Conservation (phyloP, 2,797 vertebrate genomes). For the Sarcophilus harrisii region DNA sequence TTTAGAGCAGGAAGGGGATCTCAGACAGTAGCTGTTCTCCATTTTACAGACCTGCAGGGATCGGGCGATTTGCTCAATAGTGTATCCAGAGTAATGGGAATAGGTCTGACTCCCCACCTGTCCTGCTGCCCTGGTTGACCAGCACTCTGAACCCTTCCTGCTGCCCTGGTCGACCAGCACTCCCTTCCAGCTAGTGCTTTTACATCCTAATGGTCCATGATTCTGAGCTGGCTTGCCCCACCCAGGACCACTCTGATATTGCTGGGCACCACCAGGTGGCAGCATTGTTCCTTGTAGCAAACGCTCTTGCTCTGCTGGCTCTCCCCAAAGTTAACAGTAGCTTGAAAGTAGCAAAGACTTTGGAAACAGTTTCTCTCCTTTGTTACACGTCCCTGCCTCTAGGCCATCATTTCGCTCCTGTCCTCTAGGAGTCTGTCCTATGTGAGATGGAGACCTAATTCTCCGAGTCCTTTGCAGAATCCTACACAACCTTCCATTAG, state of each 20-base stretch:
- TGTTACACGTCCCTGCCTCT: not conserved
- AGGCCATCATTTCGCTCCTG: not conserved
- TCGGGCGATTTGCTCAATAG: too few relatives aligned
- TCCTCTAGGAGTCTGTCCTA: not conserved
- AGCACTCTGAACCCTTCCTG: not conserved
- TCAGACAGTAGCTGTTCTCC: not conserved
- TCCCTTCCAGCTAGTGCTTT: not conserved
- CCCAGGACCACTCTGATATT: not conserved
- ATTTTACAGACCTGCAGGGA: not conserved
- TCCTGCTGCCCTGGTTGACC: not conserved
- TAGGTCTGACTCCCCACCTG: not conserved
- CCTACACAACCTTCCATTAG: not conserved
- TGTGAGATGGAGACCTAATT: not conserved
- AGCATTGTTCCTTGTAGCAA: slow-evolving; percentile 24
- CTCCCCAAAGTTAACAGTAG: not conserved
- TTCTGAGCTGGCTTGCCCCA: not conserved
- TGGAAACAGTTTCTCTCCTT: not conserved
- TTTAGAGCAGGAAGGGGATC: not conserved
- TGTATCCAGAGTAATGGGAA: not conserved
- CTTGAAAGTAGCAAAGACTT: not conserved
- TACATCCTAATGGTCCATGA: not conserved
- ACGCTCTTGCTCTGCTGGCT: not conserved
- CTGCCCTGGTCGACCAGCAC: not conserved
- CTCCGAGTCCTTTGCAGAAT: not conserved
- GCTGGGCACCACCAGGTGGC: slow-evolving; percentile 32